A percentile compares a stretch with the other conserved stretches of the same genome.
Conservation (phyloP, 2,797 vertebrate species). For the Enteromius unitaeniatus region DNA sequence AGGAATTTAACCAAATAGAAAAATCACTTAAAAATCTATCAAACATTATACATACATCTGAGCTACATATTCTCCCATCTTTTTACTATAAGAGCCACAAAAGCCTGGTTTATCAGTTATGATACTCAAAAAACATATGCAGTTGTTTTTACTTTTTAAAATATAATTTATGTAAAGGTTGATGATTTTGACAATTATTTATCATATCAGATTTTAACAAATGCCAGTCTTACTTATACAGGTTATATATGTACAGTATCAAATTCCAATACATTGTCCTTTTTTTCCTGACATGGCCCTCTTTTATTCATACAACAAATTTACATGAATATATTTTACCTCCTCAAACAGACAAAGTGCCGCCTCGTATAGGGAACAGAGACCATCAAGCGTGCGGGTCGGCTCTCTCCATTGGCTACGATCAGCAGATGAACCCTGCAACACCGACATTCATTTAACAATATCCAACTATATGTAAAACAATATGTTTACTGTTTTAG, state of each 20-base stretch:
- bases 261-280: neutral
- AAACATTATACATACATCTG: neutral
- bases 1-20: neutral
- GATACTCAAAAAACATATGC: neutral
- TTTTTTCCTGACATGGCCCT: neutral
- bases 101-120: neutral
- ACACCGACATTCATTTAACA: constrained; percentile 15
- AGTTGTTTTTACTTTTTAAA: neutral
- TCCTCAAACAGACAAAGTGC: constrained; percentile 84
- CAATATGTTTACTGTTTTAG: neutral
- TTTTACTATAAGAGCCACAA: neutral
- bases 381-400: constrained; percentile 87
- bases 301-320: neutral
- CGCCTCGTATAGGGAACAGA: constrained; percentile 95
- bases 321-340: constrained; percentile 67
- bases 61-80: neutral
- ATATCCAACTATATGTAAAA: neutral
- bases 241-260: neutral
- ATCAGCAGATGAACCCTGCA: constrained; percentile 93
- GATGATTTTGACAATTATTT: neutral
- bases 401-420: constrained; percentile 97
- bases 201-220: neutral
- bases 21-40: neutral
- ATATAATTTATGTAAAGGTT: neutral
- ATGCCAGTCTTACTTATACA: neutral